Conservation (phyloP, 2,888 invertebrate species). For the Ceramica pisi region DNA sequence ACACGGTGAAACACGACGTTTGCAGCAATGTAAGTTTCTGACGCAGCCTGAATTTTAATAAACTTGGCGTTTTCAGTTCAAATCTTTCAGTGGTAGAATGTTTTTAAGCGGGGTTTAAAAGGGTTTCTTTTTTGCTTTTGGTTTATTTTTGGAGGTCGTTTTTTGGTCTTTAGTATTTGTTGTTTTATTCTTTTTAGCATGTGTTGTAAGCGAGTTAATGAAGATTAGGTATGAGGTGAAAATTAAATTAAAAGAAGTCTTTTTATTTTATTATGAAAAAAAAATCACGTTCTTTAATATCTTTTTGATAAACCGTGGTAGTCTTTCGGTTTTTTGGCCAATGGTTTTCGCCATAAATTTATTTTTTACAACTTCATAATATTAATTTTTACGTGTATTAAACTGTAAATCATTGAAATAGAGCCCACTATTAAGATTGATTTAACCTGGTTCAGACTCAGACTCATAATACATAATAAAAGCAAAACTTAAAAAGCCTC, state of each 20-base stretch:
- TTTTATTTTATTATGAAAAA: not conserved
- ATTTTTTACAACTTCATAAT: too few species aligned
- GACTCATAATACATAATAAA: too few species aligned
- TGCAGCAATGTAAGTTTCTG: slow-evolving; percentile 59
- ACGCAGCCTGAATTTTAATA: slow-evolving; percentile 63
- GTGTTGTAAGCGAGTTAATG: not conserved
- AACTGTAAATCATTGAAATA: too few species aligned
- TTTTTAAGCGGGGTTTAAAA: slow-evolving; percentile 46
- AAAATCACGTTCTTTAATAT: not conserved
- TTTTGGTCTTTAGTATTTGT: slow-evolving; percentile 7
- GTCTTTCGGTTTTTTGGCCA: too few species aligned
- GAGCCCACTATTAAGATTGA: too few species aligned
- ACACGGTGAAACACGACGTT: slow-evolving; percentile 65
- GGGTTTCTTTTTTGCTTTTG: slow-evolving; percentile 13
- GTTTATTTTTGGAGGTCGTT: slow-evolving; percentile 14
- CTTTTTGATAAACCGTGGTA: not conserved
- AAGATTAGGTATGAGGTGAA: not conserved
- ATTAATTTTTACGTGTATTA: too few species aligned
- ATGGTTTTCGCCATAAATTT: too few species aligned
- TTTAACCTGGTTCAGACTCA: too few species aligned
- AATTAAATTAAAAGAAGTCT: too few species aligned
- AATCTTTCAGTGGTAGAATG: slow-evolving; percentile 47
- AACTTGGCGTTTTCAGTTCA: slow-evolving; percentile 48
- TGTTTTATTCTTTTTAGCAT: not conserved
- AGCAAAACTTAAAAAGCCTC: too few species aligned